These are phyloP conservation scores for Porites lobata DNA, from an alignment of 92 coral and sea anemone genomes.

Conservation along the genomic window DNA sequence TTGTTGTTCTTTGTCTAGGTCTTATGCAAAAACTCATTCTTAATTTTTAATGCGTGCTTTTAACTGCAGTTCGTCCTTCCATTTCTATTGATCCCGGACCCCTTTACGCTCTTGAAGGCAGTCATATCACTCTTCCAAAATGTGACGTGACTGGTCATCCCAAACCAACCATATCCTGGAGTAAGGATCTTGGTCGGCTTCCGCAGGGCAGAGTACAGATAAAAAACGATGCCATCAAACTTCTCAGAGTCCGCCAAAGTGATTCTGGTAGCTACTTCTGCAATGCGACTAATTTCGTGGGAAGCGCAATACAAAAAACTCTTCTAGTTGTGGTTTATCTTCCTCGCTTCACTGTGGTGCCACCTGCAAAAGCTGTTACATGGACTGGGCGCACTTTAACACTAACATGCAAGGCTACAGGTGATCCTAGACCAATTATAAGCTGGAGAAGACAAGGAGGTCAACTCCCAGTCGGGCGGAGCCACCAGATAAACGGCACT, in stretches of 20 bases:
- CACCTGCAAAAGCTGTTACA: conserved; percentile 11
- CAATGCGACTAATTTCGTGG: conserved; percentile 44
- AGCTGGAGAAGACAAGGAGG: conserved; percentile 53
- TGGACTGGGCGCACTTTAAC: not conserved
- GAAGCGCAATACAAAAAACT: conserved; percentile 5
- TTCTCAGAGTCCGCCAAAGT: not conserved
- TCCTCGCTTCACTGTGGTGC: conserved; percentile 53
- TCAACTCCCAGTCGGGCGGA: conserved; percentile 36
- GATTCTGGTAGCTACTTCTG: conserved; percentile 64
- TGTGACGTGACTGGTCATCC: conserved; percentile 81
- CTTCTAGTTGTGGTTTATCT: conserved; percentile 31
- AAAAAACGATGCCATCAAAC: conserved; percentile 9
- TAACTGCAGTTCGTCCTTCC: conserved; percentile 67
- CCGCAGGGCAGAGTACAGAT: conserved; percentile 36
- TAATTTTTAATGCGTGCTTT: too few relatives aligned
- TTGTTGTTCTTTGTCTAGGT: not conserved
- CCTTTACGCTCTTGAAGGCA: conserved; percentile 47
- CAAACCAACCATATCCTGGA: conserved; percentile 67
- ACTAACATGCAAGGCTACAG: conserved; percentile 62
- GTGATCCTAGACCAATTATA: conserved; percentile 42
- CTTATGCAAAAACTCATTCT: too few relatives aligned
- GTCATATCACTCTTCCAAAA: conserved; percentile 69
- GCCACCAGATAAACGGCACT: not conserved
- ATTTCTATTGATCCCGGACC: conserved; percentile 47
- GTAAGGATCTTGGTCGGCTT: conserved; percentile 56